A percentile compares a stretch with the other conserved stretches of the same genome.
These are phyloP conservation scores for Puffinus mauretanicus DNA, from an alignment of 2,113 vertebrate species.

Conservation along the genomic window DNA sequence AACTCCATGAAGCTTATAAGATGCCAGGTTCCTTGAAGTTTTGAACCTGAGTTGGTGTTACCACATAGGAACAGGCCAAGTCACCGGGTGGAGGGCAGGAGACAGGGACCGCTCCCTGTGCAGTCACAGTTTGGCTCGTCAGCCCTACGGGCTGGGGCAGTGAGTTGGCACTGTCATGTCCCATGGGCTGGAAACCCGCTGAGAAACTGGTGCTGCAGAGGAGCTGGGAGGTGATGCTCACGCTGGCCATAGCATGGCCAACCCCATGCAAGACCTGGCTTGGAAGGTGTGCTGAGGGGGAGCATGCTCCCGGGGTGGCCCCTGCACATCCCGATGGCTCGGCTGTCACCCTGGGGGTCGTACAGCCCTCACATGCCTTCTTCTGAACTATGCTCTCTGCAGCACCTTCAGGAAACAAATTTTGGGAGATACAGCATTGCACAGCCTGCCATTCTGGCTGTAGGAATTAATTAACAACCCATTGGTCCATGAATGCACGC, in stretches of 20 bases:
- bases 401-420: neutral
- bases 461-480: neutral
- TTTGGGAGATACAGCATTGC: neutral
- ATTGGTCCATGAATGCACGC: neutral
- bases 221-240: neutral
- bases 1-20: neutral
- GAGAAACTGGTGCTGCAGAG: neutral
- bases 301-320: neutral
- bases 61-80: neutral
- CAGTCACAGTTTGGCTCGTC: neutral
- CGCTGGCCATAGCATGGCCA: neutral
- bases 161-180: neutral
- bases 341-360: neutral
- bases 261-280: neutral
- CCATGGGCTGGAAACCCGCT: neutral
- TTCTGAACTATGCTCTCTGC: fast-evolving
- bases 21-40: neutral
- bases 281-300: neutral
- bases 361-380: neutral
- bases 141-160: neutral
- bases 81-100: neutral
- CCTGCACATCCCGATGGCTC: fast-evolving
- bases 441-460: neutral
- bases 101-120: neutral
- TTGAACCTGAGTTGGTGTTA: neutral